Percentiles rank a stretch among this genome's conserved stretches.
phyloP scores from a whole-genome alignment of 2,113 vertebrate species.

The Gadus chalcogrammus region DNA sequence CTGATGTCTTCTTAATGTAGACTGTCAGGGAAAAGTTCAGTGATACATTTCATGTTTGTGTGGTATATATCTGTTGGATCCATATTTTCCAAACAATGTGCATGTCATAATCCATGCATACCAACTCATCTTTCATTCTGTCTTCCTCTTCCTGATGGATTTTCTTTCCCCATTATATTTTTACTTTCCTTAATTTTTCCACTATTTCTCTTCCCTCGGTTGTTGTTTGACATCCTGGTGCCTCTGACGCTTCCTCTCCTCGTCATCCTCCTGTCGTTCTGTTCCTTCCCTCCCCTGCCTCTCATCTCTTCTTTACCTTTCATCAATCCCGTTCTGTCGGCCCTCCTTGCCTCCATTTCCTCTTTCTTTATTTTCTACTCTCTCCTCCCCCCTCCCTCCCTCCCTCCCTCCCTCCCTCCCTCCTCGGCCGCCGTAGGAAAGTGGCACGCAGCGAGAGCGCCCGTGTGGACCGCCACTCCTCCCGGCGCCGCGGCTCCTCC shows the following conservation, averaged over 20 bases:
- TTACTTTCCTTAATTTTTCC: slow-evolving; percentile 15
- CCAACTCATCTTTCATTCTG: slow-evolving; percentile 39
- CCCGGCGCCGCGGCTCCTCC: slow-evolving; percentile 78
- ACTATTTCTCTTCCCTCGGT: slow-evolving; percentile 1
- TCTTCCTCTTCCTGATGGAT: slow-evolving; percentile 21
- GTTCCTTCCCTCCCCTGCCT: background rate
- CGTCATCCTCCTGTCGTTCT: background rate
- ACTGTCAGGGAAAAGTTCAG: no score
- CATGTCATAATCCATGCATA: slow-evolving; percentile 45
- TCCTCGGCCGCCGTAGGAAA: slow-evolving; percentile 63
- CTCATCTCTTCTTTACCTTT: background rate
- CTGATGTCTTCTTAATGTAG: no score
- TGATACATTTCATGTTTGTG: no score
- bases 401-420: background rate
- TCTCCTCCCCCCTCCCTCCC: background rate
- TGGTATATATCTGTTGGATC: no score
- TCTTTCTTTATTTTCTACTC: slow-evolving; percentile 1
- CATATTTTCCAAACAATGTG: slow-evolving; percentile 27
- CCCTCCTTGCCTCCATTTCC: background rate
- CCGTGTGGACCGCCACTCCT: slow-evolving; percentile 81
- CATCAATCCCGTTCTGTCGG: background rate
- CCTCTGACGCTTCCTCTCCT: background rate
- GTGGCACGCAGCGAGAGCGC: slow-evolving; percentile 87
- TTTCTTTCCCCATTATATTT: slow-evolving; percentile 18
- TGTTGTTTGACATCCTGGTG: background rate